Evolutionary conservation across 2,888 invertebrate genomes (phyloP), one percentile per base, ranked within the genome.

Genomic region (Dryobota labecula): DNA sequence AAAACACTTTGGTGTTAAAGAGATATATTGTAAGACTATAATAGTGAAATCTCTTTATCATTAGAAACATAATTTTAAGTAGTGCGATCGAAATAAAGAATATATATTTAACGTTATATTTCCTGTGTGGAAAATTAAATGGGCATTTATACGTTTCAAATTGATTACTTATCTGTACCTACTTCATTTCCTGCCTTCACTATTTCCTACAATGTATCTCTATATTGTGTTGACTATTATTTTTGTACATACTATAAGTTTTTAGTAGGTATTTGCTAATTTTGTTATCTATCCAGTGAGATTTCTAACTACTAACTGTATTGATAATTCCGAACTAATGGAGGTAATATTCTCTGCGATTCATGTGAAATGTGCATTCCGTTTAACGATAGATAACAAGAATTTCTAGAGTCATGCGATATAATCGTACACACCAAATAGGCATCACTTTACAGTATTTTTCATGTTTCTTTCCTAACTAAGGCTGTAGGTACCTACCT

Each of bases 91-190:
- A 90, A 90, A 89, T 88, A 90, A 90, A 91, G 87, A 89, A 90
- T 91, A 86, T 86, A 93, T 93, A 93, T 93, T 93, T 93, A 92
- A 93, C 89, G 92, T 94, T 93, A 93, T 89, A 90, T 89, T 90
- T 92, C 91, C 92, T 84, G 75, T 72, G 90, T 86, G 92, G 91
- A 90, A 90, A 86, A 87, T 89, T 90, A 85, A 90, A 93, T 92
- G 93, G 94, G 95, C 95, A 95, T 95, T 96, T 95, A 94, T 92
- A 92, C 87, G 88, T 94, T 93, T 91, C 92, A 90, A 89, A 89
- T 93, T 90, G 88, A 92, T 88, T 89, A 90, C 87, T 88, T 90
- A 54, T 87, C 87, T 90, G 38, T 78, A 65, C 51, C 51, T 51
- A 51, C 91, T 88, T 85, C 90, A 89, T 90, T 90, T 89, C 92